phyloP scores from a whole-genome alignment of 1,140 invertebrate species.

The Micrasema longulum region DNA sequence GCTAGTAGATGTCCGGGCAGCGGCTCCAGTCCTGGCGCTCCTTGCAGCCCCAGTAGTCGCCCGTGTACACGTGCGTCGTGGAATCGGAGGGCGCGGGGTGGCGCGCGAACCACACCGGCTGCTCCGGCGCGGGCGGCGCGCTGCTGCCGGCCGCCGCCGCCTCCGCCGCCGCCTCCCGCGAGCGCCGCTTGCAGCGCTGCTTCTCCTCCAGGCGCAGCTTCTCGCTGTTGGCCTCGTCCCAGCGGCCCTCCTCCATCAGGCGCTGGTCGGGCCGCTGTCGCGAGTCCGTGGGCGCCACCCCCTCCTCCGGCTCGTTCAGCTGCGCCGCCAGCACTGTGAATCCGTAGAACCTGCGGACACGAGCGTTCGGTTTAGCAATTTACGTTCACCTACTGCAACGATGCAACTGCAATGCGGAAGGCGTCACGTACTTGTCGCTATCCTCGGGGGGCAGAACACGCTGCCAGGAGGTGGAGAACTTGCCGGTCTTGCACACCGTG shows the following conservation, averaged over 20 bases:
- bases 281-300: slow-evolving; percentile 95
- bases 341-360: slow-evolving; percentile 77
- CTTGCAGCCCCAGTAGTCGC: slow-evolving; percentile 95
- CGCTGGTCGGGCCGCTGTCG: slow-evolving; percentile 95
- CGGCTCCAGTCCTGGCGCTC: slow-evolving; percentile 86
- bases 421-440: slow-evolving; percentile 63
- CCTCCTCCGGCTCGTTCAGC: slow-evolving; percentile 94
- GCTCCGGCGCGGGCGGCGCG: slow-evolving; percentile 83
- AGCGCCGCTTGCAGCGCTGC: slow-evolving; percentile 81
- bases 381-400: too few relatives aligned
- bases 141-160: slow-evolving; percentile 77
- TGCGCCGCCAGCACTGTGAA: slow-evolving; percentile 96
- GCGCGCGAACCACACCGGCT: slow-evolving; percentile 92
- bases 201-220: slow-evolving; percentile 96
- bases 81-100: slow-evolving; percentile 68
- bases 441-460: slow-evolving; percentile 81
- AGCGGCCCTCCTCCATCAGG: slow-evolving; percentile 95
- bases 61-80: slow-evolving; percentile 87
- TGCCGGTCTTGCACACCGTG: slow-evolving; percentile 92
- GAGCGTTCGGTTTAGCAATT: too few relatives aligned
- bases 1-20: slow-evolving; percentile 94
- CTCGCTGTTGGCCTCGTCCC: slow-evolving; percentile 95
- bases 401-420: not conserved
- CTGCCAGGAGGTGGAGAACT: slow-evolving; percentile 88
- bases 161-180: slow-evolving; percentile 85